Base-by-base conservation (phyloP, 2,113 vertebrate genomes). In the Rhagologus leucostigma region DNA sequence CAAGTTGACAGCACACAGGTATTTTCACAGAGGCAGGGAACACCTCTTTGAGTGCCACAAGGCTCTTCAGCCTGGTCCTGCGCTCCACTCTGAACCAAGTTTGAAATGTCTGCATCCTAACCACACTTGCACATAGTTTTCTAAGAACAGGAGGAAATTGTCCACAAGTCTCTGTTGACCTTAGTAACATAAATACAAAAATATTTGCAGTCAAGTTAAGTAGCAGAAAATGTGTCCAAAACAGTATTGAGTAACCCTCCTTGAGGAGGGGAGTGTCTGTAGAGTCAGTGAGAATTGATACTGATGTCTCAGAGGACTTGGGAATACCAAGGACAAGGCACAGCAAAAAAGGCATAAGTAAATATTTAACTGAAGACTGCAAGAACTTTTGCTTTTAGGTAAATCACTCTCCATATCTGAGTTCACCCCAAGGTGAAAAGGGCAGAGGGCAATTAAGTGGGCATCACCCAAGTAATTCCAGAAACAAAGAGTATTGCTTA, bases 161-260 rank as follows among this genome's bases (percentile, higher is more conserved):
- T 95, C 87, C 77, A 35, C 63, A 68, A 90, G 81, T 92, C 74
- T 84, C 64, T 82, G 56, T 63, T 96, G 94, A 85, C 94, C 92
- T 97, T 95, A 94, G 73, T 92, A 96, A 93, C 69, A 94, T 89
- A 97, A 96, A 94, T 69, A 94, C 56, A 71, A 94, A 96, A 78
- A 71, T 83, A 87, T 89, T 92, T 95, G 69, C 74, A 92, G 73
- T 69, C 82, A 76, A 95, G 93, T 96, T 82, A 94, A 95, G 37
- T 56, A 78, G 92, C 56, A 95, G 59, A 64, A 95, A 91, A 91
- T 20, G 32, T 15, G 22, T 87, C 79, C 92, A 93, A 89, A 80
- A 62, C 65, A 86, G 50, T 53, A 56, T 89, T 90, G 84, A 97
- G 87, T 91, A 96, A 91, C 35, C 16, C 46, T 88, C 62, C 87